phyloP scores from a whole-genome alignment of 2,888 invertebrate species.

The Drosophila mayaguana region DNA sequence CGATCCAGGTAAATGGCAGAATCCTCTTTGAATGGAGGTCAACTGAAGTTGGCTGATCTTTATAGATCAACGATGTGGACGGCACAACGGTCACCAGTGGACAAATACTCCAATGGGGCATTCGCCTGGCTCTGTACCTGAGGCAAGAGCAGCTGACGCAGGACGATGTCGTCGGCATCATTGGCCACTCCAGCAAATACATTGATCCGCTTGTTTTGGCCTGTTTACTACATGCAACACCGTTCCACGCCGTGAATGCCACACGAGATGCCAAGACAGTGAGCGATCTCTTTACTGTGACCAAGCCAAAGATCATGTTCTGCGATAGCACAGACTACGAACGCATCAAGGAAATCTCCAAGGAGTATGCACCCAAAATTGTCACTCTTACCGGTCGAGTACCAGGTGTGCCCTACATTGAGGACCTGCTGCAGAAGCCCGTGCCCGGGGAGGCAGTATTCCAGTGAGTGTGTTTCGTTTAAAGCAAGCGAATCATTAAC shows the following conservation, averaged over 20 bases:
- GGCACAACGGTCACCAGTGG: constrained; percentile 39
- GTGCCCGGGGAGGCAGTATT: constrained; percentile 33
- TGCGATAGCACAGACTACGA: constrained; percentile 63
- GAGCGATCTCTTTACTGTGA: constrained; percentile 43
- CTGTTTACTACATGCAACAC: constrained; percentile 53
- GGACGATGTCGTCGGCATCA: constrained; percentile 47
- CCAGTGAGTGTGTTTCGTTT: constrained; percentile 32
- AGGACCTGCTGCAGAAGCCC: constrained; percentile 52
- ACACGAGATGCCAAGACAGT: constrained; percentile 38
- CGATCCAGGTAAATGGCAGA: constrained; percentile 49
- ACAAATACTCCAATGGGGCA: constrained; percentile 38
- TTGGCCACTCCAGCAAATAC: constrained; percentile 43
- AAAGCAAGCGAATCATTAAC: neutral
- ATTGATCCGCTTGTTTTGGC: constrained; percentile 37
- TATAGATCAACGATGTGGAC: constrained; percentile 54
- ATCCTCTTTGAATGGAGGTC: neutral
- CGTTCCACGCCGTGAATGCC: constrained; percentile 60
- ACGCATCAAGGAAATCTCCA: constrained; percentile 53
- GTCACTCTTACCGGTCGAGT: constrained; percentile 48
- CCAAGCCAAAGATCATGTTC: constrained; percentile 72
- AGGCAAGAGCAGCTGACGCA: constrained; percentile 53
- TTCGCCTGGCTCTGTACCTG: constrained; percentile 49
- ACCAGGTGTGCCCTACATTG: constrained; percentile 45
- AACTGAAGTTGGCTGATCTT: constrained; percentile 9
- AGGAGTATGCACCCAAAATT: constrained; percentile 53